phyloP scores from a whole-genome alignment of 2,888 invertebrate genomes.

The Ormyrus labotus region DNA sequence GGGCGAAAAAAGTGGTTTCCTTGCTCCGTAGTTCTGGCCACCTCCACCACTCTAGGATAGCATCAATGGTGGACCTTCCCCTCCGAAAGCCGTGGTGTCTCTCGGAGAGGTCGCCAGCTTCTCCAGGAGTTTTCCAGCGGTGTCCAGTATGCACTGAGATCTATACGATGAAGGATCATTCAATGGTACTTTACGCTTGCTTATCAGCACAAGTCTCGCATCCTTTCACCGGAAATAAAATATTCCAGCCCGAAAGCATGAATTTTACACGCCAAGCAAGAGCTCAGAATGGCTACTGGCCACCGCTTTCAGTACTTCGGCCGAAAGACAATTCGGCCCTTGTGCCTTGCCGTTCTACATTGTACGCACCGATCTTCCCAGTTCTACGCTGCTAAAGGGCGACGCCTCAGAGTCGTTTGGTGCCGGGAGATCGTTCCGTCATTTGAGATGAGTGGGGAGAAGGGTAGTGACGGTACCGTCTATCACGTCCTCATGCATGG shows the following conservation, averaged over 20 bases:
- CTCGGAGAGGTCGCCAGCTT: not conserved
- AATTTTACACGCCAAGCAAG: no score
- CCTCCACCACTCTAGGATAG: not conserved
- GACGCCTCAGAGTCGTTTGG: not conserved
- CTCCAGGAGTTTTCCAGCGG: not conserved
- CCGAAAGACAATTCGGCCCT: not conserved
- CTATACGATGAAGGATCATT: not conserved
- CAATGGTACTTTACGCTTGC: not conserved
- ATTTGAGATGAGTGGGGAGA: no score
- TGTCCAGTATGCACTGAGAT: not conserved
- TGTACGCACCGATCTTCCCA: not conserved
- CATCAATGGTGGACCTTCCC: not conserved
- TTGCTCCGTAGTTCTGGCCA: not conserved
- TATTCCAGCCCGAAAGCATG: not conserved
- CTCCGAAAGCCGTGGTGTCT: not conserved
- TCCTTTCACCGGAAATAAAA: constrained; percentile 8
- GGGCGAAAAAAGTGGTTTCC: no score
- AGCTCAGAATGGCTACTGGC: no score
- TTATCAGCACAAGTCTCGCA: no score
- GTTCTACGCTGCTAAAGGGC: not conserved
- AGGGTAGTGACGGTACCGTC: no score
- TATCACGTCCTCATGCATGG: no score
- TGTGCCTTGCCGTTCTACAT: not conserved
- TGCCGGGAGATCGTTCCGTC: not conserved
- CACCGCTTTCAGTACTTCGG: constrained; percentile 5